Conservation (phyloP, 30 jellyfish, hydroid and myxozoan genomes). For the Rhopilema esculentum region DNA sequence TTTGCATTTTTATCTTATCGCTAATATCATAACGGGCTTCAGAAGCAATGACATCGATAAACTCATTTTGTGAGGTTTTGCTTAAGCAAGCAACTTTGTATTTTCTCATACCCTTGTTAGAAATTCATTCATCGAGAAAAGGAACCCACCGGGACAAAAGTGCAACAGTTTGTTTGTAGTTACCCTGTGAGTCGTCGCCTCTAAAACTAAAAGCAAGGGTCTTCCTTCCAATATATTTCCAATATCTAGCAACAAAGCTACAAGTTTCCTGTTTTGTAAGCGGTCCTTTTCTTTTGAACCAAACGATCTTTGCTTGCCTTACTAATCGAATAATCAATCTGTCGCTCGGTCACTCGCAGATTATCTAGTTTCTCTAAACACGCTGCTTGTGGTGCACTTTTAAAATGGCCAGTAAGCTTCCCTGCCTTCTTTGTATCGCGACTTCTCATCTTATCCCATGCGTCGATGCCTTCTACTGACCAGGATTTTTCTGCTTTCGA, state of each 20-base stretch:
- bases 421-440: no score
- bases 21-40: conserved; percentile 14
- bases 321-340: no score
- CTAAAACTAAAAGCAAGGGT: conserved; percentile 10
- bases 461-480: conserved; percentile 19
- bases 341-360: conserved; percentile 31
- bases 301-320: background rate
- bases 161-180: conserved; percentile 8
- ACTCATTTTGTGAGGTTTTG: conserved; percentile 22
- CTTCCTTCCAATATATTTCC: background rate
- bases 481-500: conserved; percentile 20
- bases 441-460: conserved; percentile 14
- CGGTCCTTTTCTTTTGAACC: background rate
- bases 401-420: no score
- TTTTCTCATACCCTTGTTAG: conserved; percentile 13
- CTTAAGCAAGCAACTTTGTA: conserved; percentile 12
- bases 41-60: conserved; percentile 15
- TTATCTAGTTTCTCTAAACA: conserved; percentile 5
- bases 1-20: conserved; percentile 6
- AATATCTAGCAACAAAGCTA: conserved; percentile 13
- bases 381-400: no score
- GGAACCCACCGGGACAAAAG: conserved; percentile 19
- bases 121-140: conserved; percentile 5
- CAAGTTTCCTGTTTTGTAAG: conserved; percentile 12
- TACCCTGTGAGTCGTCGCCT: conserved; percentile 26